phyloP scores from a whole-genome alignment of 2,113 vertebrate genomes.

The Dipodomys ordii region DNA sequence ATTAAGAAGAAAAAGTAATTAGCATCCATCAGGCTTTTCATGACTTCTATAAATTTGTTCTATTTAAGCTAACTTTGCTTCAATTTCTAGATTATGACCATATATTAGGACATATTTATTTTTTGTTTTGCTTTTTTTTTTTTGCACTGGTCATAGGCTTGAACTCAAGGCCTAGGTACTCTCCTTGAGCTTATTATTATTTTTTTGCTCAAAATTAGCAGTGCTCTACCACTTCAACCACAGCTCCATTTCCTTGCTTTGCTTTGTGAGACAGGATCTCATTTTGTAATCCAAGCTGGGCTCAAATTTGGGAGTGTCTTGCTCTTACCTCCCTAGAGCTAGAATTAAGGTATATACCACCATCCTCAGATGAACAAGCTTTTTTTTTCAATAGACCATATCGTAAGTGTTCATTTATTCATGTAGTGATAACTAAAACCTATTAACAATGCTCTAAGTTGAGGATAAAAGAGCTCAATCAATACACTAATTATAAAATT shows the following conservation, averaged over 20 bases:
- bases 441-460: not conserved
- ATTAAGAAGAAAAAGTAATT: slow-evolving; percentile 48
- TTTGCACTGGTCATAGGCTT: not conserved
- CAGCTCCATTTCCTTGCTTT: too few relatives aligned
- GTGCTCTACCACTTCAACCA: too few relatives aligned
- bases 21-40: not conserved
- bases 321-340: not conserved
- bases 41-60: not conserved
- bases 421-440: not conserved
- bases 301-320: not conserved
- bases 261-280: too few relatives aligned
- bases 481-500: not conserved
- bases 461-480: not conserved
- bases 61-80: not conserved
- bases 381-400: not conserved
- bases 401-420: not conserved
- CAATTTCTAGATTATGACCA: not conserved
- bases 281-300: not conserved
- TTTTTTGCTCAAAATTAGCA: too few relatives aligned
- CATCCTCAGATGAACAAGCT: not conserved
- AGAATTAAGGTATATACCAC: not conserved
- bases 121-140: not conserved
- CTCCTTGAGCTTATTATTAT: too few relatives aligned
- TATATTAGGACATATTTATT: not conserved
- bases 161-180: not conserved